Evolutionary conservation across 2,797 vertebrate species (phyloP).

Genomic region (Jordanella pulchra): DNA sequence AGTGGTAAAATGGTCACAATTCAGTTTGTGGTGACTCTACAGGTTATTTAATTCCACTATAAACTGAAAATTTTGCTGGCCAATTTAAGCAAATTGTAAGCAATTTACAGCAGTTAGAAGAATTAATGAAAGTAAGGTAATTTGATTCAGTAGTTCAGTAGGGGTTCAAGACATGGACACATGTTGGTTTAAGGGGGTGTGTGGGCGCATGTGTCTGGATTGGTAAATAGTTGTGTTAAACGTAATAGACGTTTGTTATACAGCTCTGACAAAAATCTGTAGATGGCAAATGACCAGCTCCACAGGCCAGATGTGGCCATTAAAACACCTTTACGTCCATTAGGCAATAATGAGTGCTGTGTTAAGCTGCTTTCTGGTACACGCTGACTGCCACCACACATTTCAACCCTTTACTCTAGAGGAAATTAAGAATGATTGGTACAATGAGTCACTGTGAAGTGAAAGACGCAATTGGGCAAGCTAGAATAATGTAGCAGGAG

Average conservation of each 20-base stretch:
- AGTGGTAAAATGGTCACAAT: constrained; percentile 36
- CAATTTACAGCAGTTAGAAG: constrained; percentile 63
- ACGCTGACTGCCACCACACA: constrained; percentile 46
- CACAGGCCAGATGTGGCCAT: constrained; percentile 57
- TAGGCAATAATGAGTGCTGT: constrained; percentile 71
- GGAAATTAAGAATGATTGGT: constrained; percentile 69
- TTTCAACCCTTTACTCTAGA: constrained; percentile 42
- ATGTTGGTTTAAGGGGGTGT: constrained; percentile 7
- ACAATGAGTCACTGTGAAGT: constrained; percentile 79
- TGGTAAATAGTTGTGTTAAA: constrained; percentile 30
- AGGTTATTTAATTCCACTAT: constrained; percentile 43
- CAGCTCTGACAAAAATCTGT: constrained; percentile 50
- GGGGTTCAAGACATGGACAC: constrained; percentile 15
- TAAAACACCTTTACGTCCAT: constrained; percentile 73
- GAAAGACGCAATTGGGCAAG: constrained; percentile 61
- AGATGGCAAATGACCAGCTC: constrained; percentile 53
- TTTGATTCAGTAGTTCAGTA: constrained; percentile 19
- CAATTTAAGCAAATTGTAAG: constrained; percentile 73
- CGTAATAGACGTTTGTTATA: constrained; percentile 47
- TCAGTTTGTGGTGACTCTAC: constrained; percentile 30
- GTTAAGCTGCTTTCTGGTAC: constrained; percentile 51
- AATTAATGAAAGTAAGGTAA: constrained; percentile 54
- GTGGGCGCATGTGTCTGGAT: constrained; percentile 22
- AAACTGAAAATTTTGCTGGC: constrained; percentile 58
- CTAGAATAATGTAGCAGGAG: constrained; percentile 33